These are phyloP conservation scores for Drosophila subquinaria DNA, from an alignment of 2,888 invertebrate genomes.

Conservation along the genomic window DNA sequence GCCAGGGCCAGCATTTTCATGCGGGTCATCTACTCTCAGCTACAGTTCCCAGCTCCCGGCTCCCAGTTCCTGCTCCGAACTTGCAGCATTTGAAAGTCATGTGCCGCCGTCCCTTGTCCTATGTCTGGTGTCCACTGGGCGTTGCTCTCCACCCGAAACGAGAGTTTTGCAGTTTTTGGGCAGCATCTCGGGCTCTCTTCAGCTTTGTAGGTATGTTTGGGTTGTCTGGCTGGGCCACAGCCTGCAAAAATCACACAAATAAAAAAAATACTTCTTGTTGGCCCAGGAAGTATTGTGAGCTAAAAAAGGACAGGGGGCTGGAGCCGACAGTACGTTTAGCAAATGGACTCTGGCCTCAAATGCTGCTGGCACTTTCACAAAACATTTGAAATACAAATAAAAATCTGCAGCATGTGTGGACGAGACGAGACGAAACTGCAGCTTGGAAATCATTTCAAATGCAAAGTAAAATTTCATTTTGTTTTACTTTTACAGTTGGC, in stretches of 20 bases:
- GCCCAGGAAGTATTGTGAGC: conserved; percentile 32
- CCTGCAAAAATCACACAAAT: conserved; percentile 70
- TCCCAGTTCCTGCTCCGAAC: conserved; percentile 35
- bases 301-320: neutral
- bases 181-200: conserved; percentile 43
- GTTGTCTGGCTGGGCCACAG: conserved; percentile 37
- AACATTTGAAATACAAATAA: conserved; percentile 81
- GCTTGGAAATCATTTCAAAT: conserved; percentile 77
- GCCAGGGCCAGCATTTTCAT: conserved; percentile 83
- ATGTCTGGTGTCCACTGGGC: conserved; percentile 27
- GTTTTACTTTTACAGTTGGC: conserved; percentile 68
- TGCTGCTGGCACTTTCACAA: conserved; percentile 80
- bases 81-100: conserved; percentile 72
- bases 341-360: conserved; percentile 81
- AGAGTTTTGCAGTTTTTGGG: conserved; percentile 56
- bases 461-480: conserved; percentile 80
- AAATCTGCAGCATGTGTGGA: conserved; percentile 61
- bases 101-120: conserved; percentile 40
- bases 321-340: conserved; percentile 64
- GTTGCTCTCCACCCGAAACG: conserved; percentile 38
- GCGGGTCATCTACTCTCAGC: conserved; percentile 76
- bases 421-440: conserved; percentile 40
- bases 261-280: conserved; percentile 61
- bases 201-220: conserved; percentile 54
- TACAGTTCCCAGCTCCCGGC: conserved; percentile 25